phyloP scores from a whole-genome alignment of 2,888 invertebrate genomes.

The Lepidochrysops patricia region DNA sequence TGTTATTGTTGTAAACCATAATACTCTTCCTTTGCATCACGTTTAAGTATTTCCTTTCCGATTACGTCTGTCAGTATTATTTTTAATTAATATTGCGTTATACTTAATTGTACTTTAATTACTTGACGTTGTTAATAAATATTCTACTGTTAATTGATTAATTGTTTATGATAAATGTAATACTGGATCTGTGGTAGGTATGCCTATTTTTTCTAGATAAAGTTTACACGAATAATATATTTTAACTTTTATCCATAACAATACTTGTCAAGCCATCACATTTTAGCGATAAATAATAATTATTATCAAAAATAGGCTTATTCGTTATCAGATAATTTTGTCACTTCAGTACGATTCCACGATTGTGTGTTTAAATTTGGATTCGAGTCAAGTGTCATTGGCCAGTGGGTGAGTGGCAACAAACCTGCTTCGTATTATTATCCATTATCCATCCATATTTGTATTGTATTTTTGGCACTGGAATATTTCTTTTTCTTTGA shows the following conservation, averaged over 20 bases:
- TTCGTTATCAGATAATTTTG: not conserved
- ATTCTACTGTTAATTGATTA: not conserved
- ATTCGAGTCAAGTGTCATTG: not conserved
- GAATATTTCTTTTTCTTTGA: not conserved
- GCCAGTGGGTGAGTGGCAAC: not conserved
- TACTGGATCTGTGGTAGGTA: too few relatives aligned
- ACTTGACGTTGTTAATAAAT: not conserved
- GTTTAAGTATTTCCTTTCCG: slow-evolving; percentile 9
- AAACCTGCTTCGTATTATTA: not conserved
- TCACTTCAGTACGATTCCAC: not conserved
- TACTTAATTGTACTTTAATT: not conserved
- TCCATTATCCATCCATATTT: not conserved
- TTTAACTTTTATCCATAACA: not conserved
- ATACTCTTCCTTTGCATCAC: slow-evolving; percentile 8
- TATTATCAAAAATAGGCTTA: not conserved
- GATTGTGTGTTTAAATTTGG: not conserved
- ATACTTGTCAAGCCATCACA: not conserved
- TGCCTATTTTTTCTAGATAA: not conserved
- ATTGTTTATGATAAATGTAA: not conserved
- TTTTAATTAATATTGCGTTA: not conserved
- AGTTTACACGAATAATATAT: not conserved
- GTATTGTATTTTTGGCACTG: not conserved
- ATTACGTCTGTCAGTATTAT: slow-evolving; percentile 1
- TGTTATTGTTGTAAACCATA: slow-evolving; percentile 1
- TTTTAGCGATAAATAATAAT: not conserved